Base-by-base conservation (phyloP, 2,797 vertebrate species). In the Glossophaga mutica region DNA sequence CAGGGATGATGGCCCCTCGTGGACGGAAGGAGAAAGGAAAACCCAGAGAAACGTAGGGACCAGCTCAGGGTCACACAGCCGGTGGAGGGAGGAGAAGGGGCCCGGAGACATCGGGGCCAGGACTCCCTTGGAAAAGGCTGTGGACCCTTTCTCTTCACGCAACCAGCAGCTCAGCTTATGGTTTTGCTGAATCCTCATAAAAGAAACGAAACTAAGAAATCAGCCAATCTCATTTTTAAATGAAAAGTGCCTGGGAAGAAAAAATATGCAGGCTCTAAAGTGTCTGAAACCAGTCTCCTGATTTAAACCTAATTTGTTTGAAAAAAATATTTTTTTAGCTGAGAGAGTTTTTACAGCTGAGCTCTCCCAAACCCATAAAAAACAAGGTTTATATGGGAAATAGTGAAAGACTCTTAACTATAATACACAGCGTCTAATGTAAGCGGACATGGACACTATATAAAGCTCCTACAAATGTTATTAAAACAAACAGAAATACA, bases 311-410 rank as follows among this genome's bases (percentile, higher is more conserved):
- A 96, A 91, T 96, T 95, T 94, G 96, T 96, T 96, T 96, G 94
- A 92, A 81, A 81, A 74, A 83, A 15, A 0, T 50, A 62, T 94
- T 97, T 95, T 94, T 95, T 81, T 88, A 94, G 74, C 78, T 39
- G 67, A 90, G 70, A 97, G 92, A 97, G 92, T 96, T 97, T 97
- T 97, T 95, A 97, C 94, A 97, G 95, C 96, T 96, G 96, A 97
- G 96, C 91, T 94, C 96, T 95, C 93, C 96, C 94, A 94, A 97
- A 92, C 94, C 87, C 97, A 97, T 98, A 97, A 98, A 98, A 97
- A 97, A 92, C 94, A 89, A 96, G 81, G 95, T 96, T 97, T 97
- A 98, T 97, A 95, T 97, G 97, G 96, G 97, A 96, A 98, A 97
- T 93, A 44, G 97, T 96, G 95, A 96, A 94, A 96, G 94, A 95